These are phyloP conservation scores for Tenthredo distinguenda DNA, from an alignment of 2,888 invertebrate species.

Conservation along the genomic window DNA sequence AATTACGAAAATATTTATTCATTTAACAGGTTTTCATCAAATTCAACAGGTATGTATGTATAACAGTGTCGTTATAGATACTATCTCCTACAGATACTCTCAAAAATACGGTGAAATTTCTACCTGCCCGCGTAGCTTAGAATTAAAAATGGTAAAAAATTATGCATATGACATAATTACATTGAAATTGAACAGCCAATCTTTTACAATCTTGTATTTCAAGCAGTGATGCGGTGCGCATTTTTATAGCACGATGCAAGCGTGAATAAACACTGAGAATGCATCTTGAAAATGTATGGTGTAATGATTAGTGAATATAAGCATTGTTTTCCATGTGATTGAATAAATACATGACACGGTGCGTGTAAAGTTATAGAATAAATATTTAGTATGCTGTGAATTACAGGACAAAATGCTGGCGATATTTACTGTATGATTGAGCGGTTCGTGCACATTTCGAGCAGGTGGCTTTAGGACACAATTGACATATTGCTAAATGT, in stretches of 20 bases:
- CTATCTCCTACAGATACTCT: neutral
- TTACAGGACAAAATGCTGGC: neutral
- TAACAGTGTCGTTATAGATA: neutral
- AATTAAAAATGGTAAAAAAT: neutral
- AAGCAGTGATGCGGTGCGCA: neutral
- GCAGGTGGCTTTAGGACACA: neutral
- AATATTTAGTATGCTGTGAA: neutral
- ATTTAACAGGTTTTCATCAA: neutral
- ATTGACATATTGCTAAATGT: slow-evolving; percentile 25
- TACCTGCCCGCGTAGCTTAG: neutral
- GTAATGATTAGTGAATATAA: neutral
- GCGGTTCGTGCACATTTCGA: slow-evolving; percentile 5
- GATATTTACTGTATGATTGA: slow-evolving; percentile 1
- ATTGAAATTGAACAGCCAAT: slow-evolving; percentile 22
- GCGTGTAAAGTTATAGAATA: neutral
- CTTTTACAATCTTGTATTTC: slow-evolving; percentile 34
- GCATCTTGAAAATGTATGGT: neutral
- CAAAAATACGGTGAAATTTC: neutral
- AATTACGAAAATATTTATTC: neutral
- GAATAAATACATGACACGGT: neutral
- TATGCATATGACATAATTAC: neutral
- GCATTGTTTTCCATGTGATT: neutral
- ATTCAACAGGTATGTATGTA: neutral
- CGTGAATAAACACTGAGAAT: neutral
- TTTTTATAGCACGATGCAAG: neutral